These are phyloP conservation scores for Dryobates pubescens DNA, from an alignment of 2,797 vertebrate species.

Conservation along the genomic window DNA sequence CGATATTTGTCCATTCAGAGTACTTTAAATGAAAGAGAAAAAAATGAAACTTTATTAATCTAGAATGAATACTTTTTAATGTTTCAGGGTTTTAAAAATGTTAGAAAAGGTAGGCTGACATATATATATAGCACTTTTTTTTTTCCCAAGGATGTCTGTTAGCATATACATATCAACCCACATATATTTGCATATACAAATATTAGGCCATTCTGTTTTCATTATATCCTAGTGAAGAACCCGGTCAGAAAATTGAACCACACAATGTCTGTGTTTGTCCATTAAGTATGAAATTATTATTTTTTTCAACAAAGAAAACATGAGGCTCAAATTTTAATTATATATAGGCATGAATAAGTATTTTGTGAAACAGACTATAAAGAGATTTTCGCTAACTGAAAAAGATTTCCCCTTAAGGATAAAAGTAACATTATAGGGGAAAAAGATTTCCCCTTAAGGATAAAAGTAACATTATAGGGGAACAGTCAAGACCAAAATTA, in stretches of 20 bases:
- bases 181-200: not conserved
- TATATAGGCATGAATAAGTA: not conserved
- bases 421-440: not conserved
- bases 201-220: not conserved
- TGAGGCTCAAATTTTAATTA: slow-evolving; percentile 26
- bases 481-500: slow-evolving; percentile 19
- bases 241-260: not conserved
- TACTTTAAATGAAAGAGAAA: not conserved
- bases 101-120: not conserved
- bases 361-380: slow-evolving; percentile 10
- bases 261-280: not conserved
- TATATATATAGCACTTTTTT: not conserved
- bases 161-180: not conserved
- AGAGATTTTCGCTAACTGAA: slow-evolving; percentile 14
- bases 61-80: not conserved
- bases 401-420: slow-evolving; percentile 10
- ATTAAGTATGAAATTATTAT: not conserved
- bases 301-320: slow-evolving; percentile 16
- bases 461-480: not conserved
- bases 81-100: not conserved
- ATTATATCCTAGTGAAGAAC: not conserved
- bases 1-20: not conserved
- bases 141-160: not conserved
- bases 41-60: not conserved
- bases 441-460: slow-evolving; percentile 14